These are phyloP conservation scores for Ischnura elegans DNA, from an alignment of 2,888 invertebrate genomes.

Conservation along the genomic window DNA sequence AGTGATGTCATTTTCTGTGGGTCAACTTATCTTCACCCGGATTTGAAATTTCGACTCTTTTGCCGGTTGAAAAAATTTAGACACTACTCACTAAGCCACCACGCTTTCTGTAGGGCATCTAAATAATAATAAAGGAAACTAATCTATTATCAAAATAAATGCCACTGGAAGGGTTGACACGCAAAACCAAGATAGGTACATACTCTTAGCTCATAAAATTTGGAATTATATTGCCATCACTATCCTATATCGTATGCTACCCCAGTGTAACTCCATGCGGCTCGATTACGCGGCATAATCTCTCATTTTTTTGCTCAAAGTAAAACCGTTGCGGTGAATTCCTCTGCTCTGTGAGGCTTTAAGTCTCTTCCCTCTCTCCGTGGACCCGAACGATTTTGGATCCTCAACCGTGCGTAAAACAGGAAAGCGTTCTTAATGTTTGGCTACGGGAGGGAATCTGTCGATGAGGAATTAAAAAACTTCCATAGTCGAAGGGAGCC, in stretches of 20 bases:
- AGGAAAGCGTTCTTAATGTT: slow-evolving; percentile 54
- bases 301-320: not conserved
- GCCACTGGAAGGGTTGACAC: too few relatives aligned
- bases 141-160: too few relatives aligned
- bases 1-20: too few relatives aligned
- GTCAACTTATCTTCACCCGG: too few relatives aligned
- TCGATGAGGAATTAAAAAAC: slow-evolving; percentile 4
- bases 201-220: too few relatives aligned
- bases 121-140: too few relatives aligned
- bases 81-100: too few relatives aligned
- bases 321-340: not conserved
- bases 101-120: too few relatives aligned
- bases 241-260: not conserved
- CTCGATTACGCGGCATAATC: not conserved
- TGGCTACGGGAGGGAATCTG: slow-evolving; percentile 21
- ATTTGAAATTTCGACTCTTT: too few relatives aligned
- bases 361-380: not conserved
- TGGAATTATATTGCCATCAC: too few relatives aligned
- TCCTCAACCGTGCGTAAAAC: slow-evolving; percentile 55
- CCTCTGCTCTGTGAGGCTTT: not conserved
- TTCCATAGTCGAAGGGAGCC: not conserved
- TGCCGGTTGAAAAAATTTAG: too few relatives aligned
- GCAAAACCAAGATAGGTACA: too few relatives aligned
- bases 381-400: not conserved
- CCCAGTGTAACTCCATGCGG: not conserved